Conservation (phyloP, 1,140 invertebrate genomes). For the Penaeus vannamei region DNA sequence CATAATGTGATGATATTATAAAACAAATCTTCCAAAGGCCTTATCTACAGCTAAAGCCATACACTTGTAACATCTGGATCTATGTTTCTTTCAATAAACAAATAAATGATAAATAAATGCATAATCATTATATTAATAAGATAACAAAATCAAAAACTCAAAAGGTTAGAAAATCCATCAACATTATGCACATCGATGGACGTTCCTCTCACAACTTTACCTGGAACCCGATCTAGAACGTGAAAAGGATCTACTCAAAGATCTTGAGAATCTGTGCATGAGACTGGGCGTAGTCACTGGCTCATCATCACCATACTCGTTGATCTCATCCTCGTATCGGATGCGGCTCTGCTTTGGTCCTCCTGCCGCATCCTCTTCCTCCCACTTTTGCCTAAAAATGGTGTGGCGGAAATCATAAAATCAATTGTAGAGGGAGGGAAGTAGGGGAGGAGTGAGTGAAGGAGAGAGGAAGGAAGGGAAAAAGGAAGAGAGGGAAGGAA, state of each 20-base stretch:
- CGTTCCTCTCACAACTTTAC: background rate
- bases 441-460: too few relatives aligned
- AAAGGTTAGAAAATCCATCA: background rate
- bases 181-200: background rate
- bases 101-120: too few relatives aligned
- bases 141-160: background rate
- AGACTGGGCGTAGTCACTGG: conserved; percentile 31
- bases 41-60: too few relatives aligned
- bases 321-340: conserved; percentile 65
- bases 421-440: background rate
- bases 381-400: conserved; percentile 57
- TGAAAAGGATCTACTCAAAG: conserved; percentile 63
- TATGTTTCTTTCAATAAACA: too few relatives aligned
- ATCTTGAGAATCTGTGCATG: conserved; percentile 61
- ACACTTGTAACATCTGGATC: too few relatives aligned
- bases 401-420: background rate
- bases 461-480: too few relatives aligned
- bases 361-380: conserved; percentile 61
- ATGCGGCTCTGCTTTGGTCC: conserved; percentile 60
- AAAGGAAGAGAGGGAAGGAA: too few relatives aligned
- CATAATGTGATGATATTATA: too few relatives aligned
- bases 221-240: conserved; percentile 48
- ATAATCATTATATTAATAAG: too few relatives aligned
- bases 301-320: conserved; percentile 46
- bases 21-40: too few relatives aligned